Conservation (phyloP, 2,888 invertebrate genomes). For the Polietes domitor region DNA sequence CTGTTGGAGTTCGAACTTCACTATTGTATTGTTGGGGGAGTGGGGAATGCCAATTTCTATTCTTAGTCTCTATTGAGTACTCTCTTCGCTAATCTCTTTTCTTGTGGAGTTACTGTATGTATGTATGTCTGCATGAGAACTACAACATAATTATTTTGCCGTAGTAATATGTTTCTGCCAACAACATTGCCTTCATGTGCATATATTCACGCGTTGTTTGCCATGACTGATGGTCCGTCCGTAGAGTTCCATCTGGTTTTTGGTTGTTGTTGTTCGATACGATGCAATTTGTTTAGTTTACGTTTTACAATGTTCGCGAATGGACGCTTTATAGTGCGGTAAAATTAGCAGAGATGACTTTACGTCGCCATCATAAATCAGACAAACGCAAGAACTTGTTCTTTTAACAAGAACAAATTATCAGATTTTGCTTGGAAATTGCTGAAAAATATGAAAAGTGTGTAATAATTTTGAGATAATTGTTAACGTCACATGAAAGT, state of each 20-base stretch:
- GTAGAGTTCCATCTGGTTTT: too few relatives aligned
- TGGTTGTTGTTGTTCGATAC: background rate
- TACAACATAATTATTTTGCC: too few relatives aligned
- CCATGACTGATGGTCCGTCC: constrained; percentile 34
- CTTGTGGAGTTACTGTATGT: too few relatives aligned
- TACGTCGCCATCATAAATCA: background rate
- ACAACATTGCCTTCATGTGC: constrained; percentile 16
- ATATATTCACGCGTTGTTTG: constrained; percentile 53
- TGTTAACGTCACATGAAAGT: too few relatives aligned
- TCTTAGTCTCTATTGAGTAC: background rate
- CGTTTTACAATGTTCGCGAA: constrained; percentile 61
- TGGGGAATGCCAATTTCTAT: background rate
- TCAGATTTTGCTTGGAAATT: too few relatives aligned
- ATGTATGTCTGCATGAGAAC: too few relatives aligned
- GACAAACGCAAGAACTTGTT: constrained; percentile 3
- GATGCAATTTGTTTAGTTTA: constrained; percentile 45
- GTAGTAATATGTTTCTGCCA: constrained; percentile 39
- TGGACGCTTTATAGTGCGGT: too few relatives aligned
- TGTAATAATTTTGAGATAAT: too few relatives aligned
- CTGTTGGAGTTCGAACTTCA: background rate
- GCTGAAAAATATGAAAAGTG: too few relatives aligned
- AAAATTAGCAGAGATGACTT: background rate
- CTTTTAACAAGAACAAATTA: background rate
- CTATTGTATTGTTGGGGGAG: background rate
- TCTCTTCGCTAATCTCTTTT: background rate